Evolutionary conservation across 2,113 vertebrate species (phyloP).

Genomic region (Clupea harengus): DNA sequence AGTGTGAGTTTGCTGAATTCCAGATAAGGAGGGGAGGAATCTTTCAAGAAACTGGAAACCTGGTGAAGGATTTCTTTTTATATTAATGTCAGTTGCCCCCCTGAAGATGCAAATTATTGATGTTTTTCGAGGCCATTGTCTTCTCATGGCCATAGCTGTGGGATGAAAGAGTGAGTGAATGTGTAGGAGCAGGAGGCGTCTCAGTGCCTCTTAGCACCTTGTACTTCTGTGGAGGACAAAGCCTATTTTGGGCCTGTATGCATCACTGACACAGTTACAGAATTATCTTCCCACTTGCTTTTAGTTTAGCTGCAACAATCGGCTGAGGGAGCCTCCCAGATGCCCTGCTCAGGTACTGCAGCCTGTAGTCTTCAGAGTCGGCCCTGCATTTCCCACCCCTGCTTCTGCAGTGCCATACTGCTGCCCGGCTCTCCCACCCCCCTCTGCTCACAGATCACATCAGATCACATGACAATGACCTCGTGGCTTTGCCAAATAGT

Average conservation of each 20-base stretch:
- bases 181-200: not conserved
- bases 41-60: not conserved
- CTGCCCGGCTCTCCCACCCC: not conserved
- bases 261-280: conserved; percentile 23
- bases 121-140: not conserved
- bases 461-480: not conserved
- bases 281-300: conserved; percentile 47
- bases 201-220: conserved; percentile 24
- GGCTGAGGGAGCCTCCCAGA: conserved; percentile 27
- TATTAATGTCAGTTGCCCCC: not conserved
- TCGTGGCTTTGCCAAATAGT: not conserved
- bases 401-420: not conserved
- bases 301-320: conserved; percentile 47
- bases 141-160: not conserved
- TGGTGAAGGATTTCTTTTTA: not conserved
- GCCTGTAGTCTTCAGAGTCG: not conserved
- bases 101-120: not conserved
- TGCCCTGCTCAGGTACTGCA: conserved; percentile 11
- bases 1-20: not conserved
- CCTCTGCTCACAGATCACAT: not conserved
- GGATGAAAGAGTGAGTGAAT: not conserved
- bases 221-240: conserved; percentile 20
- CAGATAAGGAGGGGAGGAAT: not conserved
- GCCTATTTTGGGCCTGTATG: conserved; percentile 28
- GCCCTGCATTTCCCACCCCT: not conserved